Percentiles rank a stretch among this genome's conserved stretches.
phyloP scores from a whole-genome alignment of 2,797 vertebrate species.

The Aratinga solstitialis region DNA sequence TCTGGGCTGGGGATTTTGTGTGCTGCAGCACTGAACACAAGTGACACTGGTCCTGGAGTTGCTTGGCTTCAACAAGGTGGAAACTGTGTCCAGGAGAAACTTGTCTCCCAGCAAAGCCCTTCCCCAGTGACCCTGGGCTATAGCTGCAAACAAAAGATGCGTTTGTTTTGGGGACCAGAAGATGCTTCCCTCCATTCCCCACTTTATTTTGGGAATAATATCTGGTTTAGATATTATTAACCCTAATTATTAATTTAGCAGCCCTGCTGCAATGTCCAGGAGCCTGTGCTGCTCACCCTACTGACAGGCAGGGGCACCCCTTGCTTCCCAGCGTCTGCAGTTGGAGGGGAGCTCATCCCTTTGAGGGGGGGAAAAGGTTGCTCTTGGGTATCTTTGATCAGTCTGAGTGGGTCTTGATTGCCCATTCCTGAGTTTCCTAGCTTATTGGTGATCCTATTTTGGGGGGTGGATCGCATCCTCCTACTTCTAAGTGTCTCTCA shows the following conservation, averaged over 20 bases:
- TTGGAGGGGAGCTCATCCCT: background rate
- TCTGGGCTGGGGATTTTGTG: background rate
- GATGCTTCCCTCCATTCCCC: background rate
- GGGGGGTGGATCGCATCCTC: background rate
- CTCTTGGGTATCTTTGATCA: background rate
- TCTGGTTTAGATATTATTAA: background rate
- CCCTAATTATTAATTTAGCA: no score
- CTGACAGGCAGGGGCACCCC: background rate
- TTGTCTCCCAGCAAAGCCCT: background rate
- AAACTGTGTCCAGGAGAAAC: background rate
- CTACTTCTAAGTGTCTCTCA: background rate
- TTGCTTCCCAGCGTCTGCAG: background rate
- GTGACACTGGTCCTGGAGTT: background rate
- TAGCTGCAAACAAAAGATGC: background rate
- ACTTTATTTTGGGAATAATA: background rate
- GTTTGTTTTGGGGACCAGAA: background rate
- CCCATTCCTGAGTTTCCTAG: background rate
- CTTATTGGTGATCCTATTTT: background rate
- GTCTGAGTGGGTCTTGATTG: background rate
- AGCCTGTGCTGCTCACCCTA: background rate
- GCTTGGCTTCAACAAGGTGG: background rate
- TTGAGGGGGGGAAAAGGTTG: background rate
- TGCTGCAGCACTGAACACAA: background rate
- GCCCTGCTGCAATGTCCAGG: rapidly evolving
- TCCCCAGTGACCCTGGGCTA: background rate